Base-by-base conservation (phyloP, 64 coral and sea anemone species). In the Dendronephthya gigantea region DNA sequence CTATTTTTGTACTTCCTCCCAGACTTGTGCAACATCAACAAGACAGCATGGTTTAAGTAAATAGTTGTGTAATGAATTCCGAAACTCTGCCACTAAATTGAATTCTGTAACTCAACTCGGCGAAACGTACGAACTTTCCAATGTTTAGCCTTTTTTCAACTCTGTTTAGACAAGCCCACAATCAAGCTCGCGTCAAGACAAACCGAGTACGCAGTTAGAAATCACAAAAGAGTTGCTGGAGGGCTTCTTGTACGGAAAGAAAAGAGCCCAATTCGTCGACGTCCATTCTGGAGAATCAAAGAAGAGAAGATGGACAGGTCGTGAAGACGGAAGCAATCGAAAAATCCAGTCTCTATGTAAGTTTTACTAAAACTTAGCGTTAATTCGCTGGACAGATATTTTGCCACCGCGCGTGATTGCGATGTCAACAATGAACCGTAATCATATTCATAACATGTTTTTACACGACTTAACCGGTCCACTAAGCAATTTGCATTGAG, bases 371-470 rank as follows among this genome's bases (percentile, higher is more conserved):
- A 62, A n/a, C 25, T n/a, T 62, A 27, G 25, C 25, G 25, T 22
- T 62, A 58, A 11, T 23, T 62, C 41, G 4, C 11, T 62, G 19
- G 55, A 62, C 19, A n/a, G 4, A 4, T 62, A n/a, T 62, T 62
- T 62, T 62, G 55, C 55, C 50, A 62, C 55, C 25, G 55, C 55
- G 25, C 25, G 55, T 62, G 17, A 62, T 62, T 62, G 11, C 41
- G 11, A 45, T 45, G 55, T 62, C 55, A 62, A 62, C 55, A 62
- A 62, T n/a, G 55, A 7, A 23, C 8, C 17, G 19, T 62, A 62
- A 62, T 62, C 55, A 62, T 62, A 62, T 62, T 19, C 55, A 62
- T 62, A 62, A 62, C 55, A 62, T n/a, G 55, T n/a, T 62, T 62
- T 3, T 62, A n/a, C 55, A 62, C 55, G 55, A 62, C 55, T 62